These are phyloP conservation scores for Anthonomus grandis DNA, from an alignment of 1,140 invertebrate genomes.

Conservation along the genomic window DNA sequence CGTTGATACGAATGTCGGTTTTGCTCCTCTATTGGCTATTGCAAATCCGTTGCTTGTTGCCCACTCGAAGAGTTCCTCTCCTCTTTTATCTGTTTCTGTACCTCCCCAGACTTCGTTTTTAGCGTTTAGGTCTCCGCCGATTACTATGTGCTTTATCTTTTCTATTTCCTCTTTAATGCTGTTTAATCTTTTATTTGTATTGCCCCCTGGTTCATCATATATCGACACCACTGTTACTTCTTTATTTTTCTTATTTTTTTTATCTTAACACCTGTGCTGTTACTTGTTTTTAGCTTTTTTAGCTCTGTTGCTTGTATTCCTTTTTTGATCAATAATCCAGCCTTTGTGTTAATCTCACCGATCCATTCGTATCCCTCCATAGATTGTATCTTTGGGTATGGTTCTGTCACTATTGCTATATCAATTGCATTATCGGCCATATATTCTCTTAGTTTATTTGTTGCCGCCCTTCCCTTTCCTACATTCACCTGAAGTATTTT, in stretches of 20 bases:
- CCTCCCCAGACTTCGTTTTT: slow-evolving; percentile 3
- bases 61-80: not conserved
- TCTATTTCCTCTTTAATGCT: too few relatives aligned
- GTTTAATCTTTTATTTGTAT: not conserved
- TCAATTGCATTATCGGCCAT: not conserved
- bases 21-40: not conserved
- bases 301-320: not conserved
- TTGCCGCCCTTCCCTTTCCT: not conserved
- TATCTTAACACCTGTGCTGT: not conserved
- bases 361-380: not conserved
- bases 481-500: slow-evolving; percentile 1
- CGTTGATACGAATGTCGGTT: not conserved
- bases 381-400: not conserved
- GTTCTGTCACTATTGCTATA: not conserved
- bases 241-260: not conserved
- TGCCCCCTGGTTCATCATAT: not conserved
- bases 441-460: not conserved
- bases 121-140: slow-evolving; percentile 6
- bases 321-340: not conserved
- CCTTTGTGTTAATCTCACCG: not conserved
- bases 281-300: too few relatives aligned
- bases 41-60: not conserved
- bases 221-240: not conserved
- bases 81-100: not conserved
- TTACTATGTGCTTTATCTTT: too few relatives aligned